A percentile compares a stretch with the other conserved stretches of the same genome.
phyloP scores from a whole-genome alignment of 2,888 invertebrate species.

The Ornithoptera alexandrae region DNA sequence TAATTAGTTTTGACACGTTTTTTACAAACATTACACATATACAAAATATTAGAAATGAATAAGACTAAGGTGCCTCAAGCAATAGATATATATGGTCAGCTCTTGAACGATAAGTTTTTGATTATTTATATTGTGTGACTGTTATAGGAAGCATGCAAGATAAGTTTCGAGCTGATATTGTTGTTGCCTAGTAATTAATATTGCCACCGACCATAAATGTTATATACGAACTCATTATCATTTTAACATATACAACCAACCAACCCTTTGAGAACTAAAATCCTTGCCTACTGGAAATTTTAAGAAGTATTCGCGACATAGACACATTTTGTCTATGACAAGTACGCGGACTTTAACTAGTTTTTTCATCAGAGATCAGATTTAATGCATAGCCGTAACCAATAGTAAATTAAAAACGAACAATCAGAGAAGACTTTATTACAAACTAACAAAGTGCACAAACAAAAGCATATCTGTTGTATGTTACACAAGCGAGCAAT shows the following conservation, averaged over 20 bases:
- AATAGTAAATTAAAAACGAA: constrained; percentile 25
- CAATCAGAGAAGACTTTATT: constrained; percentile 11
- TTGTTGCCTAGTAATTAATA: not conserved
- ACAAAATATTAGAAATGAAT: too few relatives aligned
- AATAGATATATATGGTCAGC: too few relatives aligned
- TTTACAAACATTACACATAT: too few relatives aligned
- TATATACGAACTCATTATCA: not conserved
- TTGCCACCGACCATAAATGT: not conserved
- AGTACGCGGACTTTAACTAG: too few relatives aligned
- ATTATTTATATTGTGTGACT: too few relatives aligned
- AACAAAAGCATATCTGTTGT: not conserved
- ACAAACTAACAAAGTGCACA: constrained; percentile 1
- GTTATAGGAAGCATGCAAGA: too few relatives aligned
- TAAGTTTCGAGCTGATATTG: not conserved
- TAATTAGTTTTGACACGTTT: too few relatives aligned
- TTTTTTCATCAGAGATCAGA: too few relatives aligned
- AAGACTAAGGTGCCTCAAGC: too few relatives aligned
- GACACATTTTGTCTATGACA: not conserved
- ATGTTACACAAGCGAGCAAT: too few relatives aligned
- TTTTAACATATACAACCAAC: not conserved
- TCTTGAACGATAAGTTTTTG: too few relatives aligned
- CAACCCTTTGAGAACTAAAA: not conserved
- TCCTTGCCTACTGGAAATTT: too few relatives aligned
- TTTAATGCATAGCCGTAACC: not conserved
- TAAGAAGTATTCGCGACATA: not conserved